Percentiles rank a stretch among this genome's conserved stretches.
phyloP scores from a whole-genome alignment of 2,888 invertebrate genomes.

The Petrolisthes cinctipes region DNA sequence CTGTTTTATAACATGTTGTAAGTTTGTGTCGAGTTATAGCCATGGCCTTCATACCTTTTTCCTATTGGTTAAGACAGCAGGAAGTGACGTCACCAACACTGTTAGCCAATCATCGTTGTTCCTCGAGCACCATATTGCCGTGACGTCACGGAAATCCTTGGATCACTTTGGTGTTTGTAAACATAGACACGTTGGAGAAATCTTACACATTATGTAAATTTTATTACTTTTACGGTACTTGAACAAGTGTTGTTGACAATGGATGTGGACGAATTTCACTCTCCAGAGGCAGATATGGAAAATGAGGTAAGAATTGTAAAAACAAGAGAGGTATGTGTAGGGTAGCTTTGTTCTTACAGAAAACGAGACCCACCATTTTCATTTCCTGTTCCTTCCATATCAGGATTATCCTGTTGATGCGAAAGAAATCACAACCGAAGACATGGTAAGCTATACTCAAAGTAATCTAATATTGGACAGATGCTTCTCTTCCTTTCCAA shows the following conservation, averaged over 20 bases:
- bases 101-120: constrained; percentile 13
- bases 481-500: not conserved
- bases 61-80: constrained; percentile 16
- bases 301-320: constrained; percentile 22
- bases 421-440: too few relatives aligned
- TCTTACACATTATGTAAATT: constrained; percentile 45
- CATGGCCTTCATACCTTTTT: not conserved
- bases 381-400: constrained; percentile 31
- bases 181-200: constrained; percentile 57
- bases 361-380: constrained; percentile 33
- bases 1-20: constrained; percentile 20
- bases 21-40: not conserved
- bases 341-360: constrained; percentile 41
- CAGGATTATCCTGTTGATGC: too few relatives aligned
- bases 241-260: constrained; percentile 15
- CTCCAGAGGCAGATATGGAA: constrained; percentile 31
- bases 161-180: constrained; percentile 54
- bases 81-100: constrained; percentile 26
- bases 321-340: not conserved
- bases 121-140: constrained; percentile 3
- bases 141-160: constrained; percentile 56
- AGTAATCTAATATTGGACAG: not conserved
- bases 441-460: not conserved
- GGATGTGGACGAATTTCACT: constrained; percentile 46
- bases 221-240: not conserved